Evolutionary conservation across 2,888 invertebrate species (phyloP), one percentile per base, ranked within the genome.

Genomic region (Dusona sp.): DNA sequence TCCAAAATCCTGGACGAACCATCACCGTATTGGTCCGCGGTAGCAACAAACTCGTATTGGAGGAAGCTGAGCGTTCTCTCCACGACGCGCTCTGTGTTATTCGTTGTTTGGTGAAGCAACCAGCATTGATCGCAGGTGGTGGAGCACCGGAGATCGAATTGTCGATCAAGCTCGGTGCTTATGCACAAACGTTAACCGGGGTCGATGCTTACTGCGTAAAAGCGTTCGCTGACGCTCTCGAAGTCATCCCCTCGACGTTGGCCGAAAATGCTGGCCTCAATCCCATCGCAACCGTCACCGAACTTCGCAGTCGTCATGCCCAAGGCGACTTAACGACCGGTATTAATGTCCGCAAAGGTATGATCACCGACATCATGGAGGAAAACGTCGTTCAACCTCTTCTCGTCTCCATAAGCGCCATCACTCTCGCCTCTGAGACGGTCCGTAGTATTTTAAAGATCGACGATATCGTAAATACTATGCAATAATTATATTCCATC

Each of bases 321-420:
- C 96, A 96, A 89, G 98, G 97, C 51, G 97, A 98, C 92, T 96
- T 96, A 87, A 97, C 97, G 89, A 97, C 98, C 70, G 99, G 99
- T 79, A 99, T 99, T 89, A 99, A 99, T 95, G 99, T 99, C 84
- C 96, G 99, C 74, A 98, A 98, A 95, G 99, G 99, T 79, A 97
- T 97, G 89, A 99, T 99, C 90, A 98, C 99, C 2, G 98, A 99
- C 95, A 99, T 99, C 94, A 95, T 98, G 84, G 98, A 98, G 89
- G 99, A 99, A 95, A 98, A 98, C 95, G 99, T 99, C 84, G 97
- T 99, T 84, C 99, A 99, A 95, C 99, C 99, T 68, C 96, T 99
- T 90, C 96, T 99, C 92, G 99, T 99, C 78, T 98, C 98, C 83
- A 97, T 97, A 75, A 98, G 98, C 90, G 98, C 99, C 73, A 97